A percentile compares a stretch with the other conserved stretches of the same genome.
phyloP scores from a whole-genome alignment of 2,113 vertebrate genomes.

The Kryptolebias marmoratus region DNA sequence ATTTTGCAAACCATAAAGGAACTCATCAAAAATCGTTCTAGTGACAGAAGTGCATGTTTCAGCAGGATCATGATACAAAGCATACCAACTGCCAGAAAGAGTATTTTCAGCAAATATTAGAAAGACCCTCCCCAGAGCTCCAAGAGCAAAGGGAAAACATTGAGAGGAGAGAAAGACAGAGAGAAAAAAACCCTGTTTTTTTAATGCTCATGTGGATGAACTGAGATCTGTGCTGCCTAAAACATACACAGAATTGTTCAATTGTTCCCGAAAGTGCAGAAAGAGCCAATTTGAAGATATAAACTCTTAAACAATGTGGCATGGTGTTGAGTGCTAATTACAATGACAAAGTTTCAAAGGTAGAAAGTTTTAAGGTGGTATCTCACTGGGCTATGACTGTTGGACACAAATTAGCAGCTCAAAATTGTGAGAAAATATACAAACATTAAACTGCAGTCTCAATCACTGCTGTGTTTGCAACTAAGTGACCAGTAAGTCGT shows the following conservation, averaged over 20 bases:
- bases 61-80: conserved; percentile 4
- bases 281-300: not conserved
- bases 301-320: not conserved
- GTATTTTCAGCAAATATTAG: conserved; percentile 16
- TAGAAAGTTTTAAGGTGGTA: no score
- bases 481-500: no score
- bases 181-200: no score
- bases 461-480: no score
- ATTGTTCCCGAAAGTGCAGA: not conserved
- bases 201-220: not conserved
- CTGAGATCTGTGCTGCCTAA: not conserved
- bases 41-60: conserved; percentile 15
- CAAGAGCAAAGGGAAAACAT: not conserved
- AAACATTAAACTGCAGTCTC: no score
- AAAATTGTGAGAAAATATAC: no score
- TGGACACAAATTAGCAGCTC: no score
- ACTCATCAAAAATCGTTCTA: not conserved
- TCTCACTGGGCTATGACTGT: no score
- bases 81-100: not conserved
- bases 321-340: not conserved
- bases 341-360: no score
- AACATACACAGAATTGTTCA: not conserved
- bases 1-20: not conserved
- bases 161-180: not conserved
- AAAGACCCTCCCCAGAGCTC: conserved; percentile 9